Conservation (phyloP, 1,140 invertebrate genomes). For the Melitaea cinxia region DNA sequence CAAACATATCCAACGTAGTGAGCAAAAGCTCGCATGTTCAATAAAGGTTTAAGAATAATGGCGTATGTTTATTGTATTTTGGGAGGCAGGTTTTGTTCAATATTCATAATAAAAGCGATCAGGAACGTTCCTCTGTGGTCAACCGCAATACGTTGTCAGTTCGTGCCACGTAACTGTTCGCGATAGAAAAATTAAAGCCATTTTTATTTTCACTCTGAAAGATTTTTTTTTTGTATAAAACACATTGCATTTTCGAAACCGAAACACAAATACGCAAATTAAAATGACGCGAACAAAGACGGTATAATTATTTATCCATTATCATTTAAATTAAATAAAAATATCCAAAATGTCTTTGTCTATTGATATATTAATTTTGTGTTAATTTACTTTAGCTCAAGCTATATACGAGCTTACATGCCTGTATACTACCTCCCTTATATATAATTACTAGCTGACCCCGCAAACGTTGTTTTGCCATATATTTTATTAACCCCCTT, state of each 20-base stretch:
- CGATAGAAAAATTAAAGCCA: conserved; percentile 19
- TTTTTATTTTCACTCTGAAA: conserved; percentile 10
- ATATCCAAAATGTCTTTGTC: too few species aligned
- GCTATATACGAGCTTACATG: too few species aligned
- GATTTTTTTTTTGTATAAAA: conserved; percentile 9
- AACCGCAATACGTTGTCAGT: conserved; percentile 14
- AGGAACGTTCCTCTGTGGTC: conserved; percentile 4
- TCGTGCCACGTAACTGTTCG: background rate
- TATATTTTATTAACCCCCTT: too few species aligned
- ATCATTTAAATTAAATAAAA: too few species aligned
- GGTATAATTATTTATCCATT: too few species aligned
- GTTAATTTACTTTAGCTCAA: too few species aligned
- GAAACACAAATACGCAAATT: background rate
- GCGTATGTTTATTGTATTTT: background rate
- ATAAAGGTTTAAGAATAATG: background rate
- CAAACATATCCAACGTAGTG: background rate
- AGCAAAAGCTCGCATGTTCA: background rate
- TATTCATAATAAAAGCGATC: conserved; percentile 18
- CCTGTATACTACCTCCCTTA: too few species aligned
- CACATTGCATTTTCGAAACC: background rate
- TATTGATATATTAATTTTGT: too few species aligned
- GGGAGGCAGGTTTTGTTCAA: conserved; percentile 5
- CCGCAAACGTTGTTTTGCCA: too few species aligned
- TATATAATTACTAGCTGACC: too few species aligned
- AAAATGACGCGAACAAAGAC: background rate